Percentiles rank a stretch among this genome's conserved stretches.
phyloP scores from a whole-genome alignment of 2,113 vertebrate genomes.

The Meriones unguiculatus region DNA sequence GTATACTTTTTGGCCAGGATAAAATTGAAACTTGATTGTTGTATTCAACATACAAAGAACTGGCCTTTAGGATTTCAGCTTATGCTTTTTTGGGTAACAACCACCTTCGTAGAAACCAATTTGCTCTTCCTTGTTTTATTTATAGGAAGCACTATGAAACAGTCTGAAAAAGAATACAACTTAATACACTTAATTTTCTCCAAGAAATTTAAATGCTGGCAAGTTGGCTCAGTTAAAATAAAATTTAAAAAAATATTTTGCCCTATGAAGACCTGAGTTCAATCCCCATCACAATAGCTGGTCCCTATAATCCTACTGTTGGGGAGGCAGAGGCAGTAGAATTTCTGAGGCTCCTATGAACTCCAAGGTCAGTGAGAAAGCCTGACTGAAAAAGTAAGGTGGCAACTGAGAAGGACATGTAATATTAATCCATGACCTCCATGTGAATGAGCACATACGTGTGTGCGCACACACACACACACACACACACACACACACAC shows the following conservation, averaged over 20 bases:
- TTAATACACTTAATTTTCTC: not conserved
- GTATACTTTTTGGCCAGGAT: not conserved
- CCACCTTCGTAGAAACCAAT: slow-evolving; percentile 25
- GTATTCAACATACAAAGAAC: not conserved
- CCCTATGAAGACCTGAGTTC: not conserved
- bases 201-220: not conserved
- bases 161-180: not conserved
- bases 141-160: not conserved
- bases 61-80: slow-evolving; percentile 29
- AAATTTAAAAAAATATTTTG: not conserved
- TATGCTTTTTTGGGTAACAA: not conserved
- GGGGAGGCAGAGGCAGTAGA: not conserved
- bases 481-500: too few relatives aligned
- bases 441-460: not conserved
- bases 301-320: not conserved
- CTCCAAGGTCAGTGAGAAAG: not conserved
- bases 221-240: not conserved
- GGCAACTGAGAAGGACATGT: not conserved
- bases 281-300: not conserved
- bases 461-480: not conserved
- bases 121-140: slow-evolving; percentile 19
- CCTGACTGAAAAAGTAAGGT: not conserved
- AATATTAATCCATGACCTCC: not conserved
- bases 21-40: slow-evolving; percentile 16
- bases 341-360: not conserved